Percentiles rank a stretch among this genome's conserved stretches.
phyloP scores from a whole-genome alignment of 2,888 invertebrate genomes.

The Tinea pellionella region DNA sequence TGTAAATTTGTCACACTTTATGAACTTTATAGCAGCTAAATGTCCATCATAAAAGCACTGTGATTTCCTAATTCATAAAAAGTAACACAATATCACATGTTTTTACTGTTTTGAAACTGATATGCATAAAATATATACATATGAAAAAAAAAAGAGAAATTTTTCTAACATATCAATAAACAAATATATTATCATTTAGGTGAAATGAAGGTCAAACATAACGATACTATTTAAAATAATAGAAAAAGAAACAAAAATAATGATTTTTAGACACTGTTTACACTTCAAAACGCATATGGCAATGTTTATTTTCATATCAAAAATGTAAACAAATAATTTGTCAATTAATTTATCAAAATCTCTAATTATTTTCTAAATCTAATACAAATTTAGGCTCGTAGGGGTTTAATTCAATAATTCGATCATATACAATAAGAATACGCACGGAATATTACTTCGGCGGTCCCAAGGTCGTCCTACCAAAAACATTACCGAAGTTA shows the following conservation, averaged over 20 bases:
- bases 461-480: constrained; percentile 2
- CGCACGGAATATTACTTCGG: constrained; percentile 1
- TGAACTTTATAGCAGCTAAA: too few species aligned
- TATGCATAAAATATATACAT: neutral
- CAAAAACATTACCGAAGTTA: neutral
- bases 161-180: neutral
- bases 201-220: neutral
- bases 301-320: constrained; percentile 1
- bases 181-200: neutral
- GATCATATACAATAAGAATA: neutral
- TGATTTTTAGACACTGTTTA: neutral
- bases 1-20: too few species aligned
- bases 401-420: neutral
- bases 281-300: neutral
- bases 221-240: neutral
- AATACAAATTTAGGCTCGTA: neutral
- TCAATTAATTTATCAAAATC: neutral
- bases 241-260: neutral
- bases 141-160: too few species aligned
- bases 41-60: too few species aligned
- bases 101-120: too few species aligned
- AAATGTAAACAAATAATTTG: neutral
- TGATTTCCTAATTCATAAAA: too few species aligned
- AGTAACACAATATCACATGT: too few species aligned
- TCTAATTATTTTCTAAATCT: neutral